A percentile compares a stretch with the other conserved stretches of the same genome.
phyloP scores from a whole-genome alignment of 1,140 invertebrate species.

The Panagrolaimus sp. region DNA sequence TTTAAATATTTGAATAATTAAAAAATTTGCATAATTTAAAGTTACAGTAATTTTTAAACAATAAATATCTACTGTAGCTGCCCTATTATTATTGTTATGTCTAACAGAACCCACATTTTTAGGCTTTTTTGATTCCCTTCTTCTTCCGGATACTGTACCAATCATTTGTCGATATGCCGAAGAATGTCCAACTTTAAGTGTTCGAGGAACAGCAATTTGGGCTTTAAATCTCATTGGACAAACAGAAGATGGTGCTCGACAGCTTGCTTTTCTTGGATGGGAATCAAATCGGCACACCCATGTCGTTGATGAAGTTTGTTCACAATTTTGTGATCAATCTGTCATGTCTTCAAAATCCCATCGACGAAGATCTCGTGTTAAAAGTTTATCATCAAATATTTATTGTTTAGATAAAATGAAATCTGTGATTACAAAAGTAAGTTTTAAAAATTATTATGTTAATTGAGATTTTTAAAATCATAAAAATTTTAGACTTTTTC shows the following conservation, averaged over 20 bases:
- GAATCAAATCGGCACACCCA: conserved; percentile 19
- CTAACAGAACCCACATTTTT: not conserved
- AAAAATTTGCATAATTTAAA: no score
- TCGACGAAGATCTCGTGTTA: not conserved
- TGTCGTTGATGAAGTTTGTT: not conserved
- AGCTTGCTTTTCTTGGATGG: conserved; percentile 16
- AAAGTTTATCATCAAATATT: not conserved
- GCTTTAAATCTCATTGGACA: conserved; percentile 18
- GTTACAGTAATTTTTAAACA: no score
- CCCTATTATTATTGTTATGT: no score
- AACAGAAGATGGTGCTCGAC: conserved; percentile 16
- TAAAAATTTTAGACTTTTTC: not conserved
- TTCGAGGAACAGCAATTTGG: conserved; percentile 26
- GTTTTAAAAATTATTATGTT: no score
- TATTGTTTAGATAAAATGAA: not conserved
- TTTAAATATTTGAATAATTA: no score
- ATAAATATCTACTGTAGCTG: no score
- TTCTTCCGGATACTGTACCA: not conserved
- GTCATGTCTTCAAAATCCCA: not conserved
- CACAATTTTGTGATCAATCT: not conserved
- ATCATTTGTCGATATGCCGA: conserved; percentile 17
- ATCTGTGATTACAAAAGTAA: not conserved
- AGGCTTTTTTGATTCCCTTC: not conserved
- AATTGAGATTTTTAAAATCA: no score
- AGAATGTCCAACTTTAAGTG: conserved; percentile 19